phyloP scores from a whole-genome alignment of 2,113 vertebrate species.

The Protobothrops flavoviridis region DNA sequence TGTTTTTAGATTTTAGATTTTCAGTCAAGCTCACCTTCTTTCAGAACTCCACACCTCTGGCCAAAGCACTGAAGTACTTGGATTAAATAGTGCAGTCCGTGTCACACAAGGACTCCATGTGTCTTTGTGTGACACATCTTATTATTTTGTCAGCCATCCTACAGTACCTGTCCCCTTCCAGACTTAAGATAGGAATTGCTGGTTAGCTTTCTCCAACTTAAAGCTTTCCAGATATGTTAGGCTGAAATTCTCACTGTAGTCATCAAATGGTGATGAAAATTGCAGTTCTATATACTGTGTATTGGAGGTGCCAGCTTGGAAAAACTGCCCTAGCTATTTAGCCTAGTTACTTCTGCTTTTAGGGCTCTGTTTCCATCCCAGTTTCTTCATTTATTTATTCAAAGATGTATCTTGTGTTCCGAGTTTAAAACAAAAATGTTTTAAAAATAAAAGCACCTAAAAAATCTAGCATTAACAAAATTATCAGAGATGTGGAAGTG shows the following conservation, averaged over 20 bases:
- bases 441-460: neutral
- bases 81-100: neutral
- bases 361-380: neutral
- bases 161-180: neutral
- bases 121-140: neutral
- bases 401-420: neutral
- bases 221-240: neutral
- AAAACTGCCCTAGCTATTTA: neutral
- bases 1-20: neutral
- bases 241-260: neutral
- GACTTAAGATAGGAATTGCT: neutral
- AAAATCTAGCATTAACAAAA: neutral
- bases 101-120: neutral
- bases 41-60: slow-evolving; percentile 1
- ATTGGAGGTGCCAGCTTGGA: neutral
- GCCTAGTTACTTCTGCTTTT: neutral
- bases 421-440: neutral
- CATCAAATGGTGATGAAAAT: neutral
- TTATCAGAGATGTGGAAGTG: neutral
- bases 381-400: neutral
- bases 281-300: neutral
- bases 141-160: neutral
- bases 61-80: slow-evolving; percentile 8
- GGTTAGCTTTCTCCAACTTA: neutral
- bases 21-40: slow-evolving; percentile 17